Percentiles rank a stretch among this genome's conserved stretches.
Evolutionary conservation across 2,113 vertebrate genomes (phyloP).

Genomic region (Aspiorhynchus laticeps): DNA sequence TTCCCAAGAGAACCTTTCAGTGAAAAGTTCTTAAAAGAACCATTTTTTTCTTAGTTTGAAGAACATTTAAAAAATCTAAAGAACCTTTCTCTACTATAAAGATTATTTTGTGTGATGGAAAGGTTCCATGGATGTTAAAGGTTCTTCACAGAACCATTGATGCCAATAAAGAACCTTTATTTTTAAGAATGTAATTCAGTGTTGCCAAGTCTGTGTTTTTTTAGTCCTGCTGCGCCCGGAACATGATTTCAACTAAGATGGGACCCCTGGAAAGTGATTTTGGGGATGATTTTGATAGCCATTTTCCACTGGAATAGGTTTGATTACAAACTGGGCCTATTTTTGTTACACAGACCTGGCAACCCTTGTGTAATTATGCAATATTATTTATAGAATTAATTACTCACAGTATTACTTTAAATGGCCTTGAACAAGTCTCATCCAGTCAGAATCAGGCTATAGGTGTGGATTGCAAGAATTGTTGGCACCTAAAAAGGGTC

Average conservation of each 20-base stretch:
- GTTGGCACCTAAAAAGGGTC: not conserved
- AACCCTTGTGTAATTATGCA: not conserved
- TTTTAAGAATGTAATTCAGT: too few species aligned
- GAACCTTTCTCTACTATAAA: not conserved
- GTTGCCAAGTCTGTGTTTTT: too few species aligned
- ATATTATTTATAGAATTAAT: too few species aligned
- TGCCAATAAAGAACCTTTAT: not conserved
- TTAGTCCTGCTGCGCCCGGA: too few species aligned
- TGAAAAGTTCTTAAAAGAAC: not conserved
- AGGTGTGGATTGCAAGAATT: not conserved
- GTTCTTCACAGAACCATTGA: not conserved
- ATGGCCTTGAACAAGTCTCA: not conserved
- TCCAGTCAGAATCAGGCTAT: not conserved
- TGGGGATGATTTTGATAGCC: too few species aligned
- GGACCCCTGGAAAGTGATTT: too few species aligned
- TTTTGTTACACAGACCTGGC: not conserved
- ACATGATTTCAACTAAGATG: too few species aligned
- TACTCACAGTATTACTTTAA: not conserved
- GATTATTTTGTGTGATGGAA: too few species aligned
- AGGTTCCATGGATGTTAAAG: too few species aligned
- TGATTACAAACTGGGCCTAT: too few species aligned
- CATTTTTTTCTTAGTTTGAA: too few species aligned
- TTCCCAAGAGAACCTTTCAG: not conserved
- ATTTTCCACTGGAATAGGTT: too few species aligned
- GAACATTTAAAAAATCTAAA: not conserved